A percentile compares a stretch with the other conserved stretches of the same genome.
Evolutionary conservation across 1,140 invertebrate genomes (phyloP).

Genomic region (Palaemon carinicauda): DNA sequence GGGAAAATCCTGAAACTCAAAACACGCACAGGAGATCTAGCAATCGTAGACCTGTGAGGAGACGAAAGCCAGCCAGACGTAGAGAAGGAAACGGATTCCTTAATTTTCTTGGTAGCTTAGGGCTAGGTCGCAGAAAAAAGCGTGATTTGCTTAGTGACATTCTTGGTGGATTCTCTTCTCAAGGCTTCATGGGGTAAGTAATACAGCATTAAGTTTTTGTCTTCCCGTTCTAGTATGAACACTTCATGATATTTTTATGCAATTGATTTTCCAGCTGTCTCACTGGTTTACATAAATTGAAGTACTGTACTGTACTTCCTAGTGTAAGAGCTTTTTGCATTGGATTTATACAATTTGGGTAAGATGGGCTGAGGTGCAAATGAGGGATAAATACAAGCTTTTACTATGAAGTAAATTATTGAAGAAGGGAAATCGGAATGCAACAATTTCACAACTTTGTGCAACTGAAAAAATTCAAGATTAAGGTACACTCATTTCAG

Average conservation of each 20-base stretch:
- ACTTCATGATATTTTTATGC: too few species aligned
- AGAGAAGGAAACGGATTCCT: slow-evolving; percentile 28
- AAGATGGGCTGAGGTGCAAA: too few species aligned
- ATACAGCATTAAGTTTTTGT: neutral
- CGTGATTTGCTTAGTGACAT: neutral
- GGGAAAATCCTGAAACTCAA: slow-evolving; percentile 11
- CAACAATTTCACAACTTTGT: too few species aligned
- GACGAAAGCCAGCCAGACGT: neutral
- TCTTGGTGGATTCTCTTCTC: neutral
- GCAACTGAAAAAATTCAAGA: too few species aligned
- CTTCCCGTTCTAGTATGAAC: too few species aligned
- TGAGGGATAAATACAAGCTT: too few species aligned
- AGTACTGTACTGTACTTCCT: neutral
- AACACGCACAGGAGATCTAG: neutral
- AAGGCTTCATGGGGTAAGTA: slow-evolving; percentile 15
- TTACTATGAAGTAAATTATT: too few species aligned
- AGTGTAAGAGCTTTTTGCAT: neutral
- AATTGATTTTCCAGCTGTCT: too few species aligned
- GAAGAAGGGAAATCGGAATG: too few species aligned
- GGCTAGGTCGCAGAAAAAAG: slow-evolving; percentile 23
- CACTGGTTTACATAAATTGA: neutral
- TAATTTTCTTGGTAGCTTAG: neutral
- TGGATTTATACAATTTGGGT: too few species aligned
- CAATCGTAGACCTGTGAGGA: neutral
- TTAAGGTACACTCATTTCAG: too few species aligned